phyloP scores from a whole-genome alignment of 2,888 invertebrate species.

The Eustalomyia histrio region DNA sequence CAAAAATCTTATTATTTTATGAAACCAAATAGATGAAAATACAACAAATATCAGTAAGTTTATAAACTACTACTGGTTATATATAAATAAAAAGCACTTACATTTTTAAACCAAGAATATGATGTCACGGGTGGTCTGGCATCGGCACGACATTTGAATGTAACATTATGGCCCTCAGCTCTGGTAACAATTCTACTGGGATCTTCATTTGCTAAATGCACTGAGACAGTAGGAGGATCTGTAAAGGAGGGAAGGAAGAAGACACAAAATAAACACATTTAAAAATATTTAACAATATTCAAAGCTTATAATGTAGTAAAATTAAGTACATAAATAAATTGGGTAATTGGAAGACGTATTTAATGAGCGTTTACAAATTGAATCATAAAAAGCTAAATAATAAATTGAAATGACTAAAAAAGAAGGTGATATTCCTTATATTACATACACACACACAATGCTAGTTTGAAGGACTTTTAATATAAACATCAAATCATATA shows the following conservation, averaged over 20 bases:
- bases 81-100: conserved; percentile 80
- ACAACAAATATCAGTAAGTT: background rate
- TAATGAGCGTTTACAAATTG: conserved; percentile 75
- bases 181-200: conserved; percentile 82
- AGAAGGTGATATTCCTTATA: conserved; percentile 68
- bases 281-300: background rate
- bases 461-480: conserved; percentile 14
- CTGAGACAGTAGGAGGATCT: conserved; percentile 90
- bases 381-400: conserved; percentile 75
- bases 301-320: conserved; percentile 1
- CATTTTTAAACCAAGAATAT: conserved; percentile 90
- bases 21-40: background rate
- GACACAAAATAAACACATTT: background rate
- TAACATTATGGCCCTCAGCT: conserved; percentile 88
- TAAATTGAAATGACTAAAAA: conserved; percentile 73
- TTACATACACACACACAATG: conserved; percentile 1
- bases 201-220: conserved; percentile 84
- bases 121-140: conserved; percentile 87
- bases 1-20: background rate
- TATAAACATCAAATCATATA: conserved; percentile 23
- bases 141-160: conserved; percentile 88
- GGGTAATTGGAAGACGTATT: conserved; percentile 64
- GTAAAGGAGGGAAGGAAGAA: conserved; percentile 51
- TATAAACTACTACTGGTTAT: no score
- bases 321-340: conserved; percentile 30